phyloP scores from a whole-genome alignment of 2,888 invertebrate species.

The Caenorhabditis macrosperma region DNA sequence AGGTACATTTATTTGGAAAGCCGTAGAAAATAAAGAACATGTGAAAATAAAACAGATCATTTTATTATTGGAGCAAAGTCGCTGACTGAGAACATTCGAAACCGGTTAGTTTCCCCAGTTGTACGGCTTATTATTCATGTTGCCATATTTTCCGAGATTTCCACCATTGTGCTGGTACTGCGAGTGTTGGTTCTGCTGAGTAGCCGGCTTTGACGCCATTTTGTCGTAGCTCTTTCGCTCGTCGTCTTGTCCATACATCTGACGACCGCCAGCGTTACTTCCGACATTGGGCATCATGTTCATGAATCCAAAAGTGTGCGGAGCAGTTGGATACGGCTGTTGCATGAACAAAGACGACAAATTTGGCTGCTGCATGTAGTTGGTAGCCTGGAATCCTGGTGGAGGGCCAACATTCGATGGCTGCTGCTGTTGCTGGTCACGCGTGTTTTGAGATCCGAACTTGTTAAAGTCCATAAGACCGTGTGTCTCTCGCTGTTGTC shows the following conservation, averaged over 20 bases:
- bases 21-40: slow-evolving; percentile 61
- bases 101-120: slow-evolving; percentile 65
- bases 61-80: slow-evolving; percentile 64
- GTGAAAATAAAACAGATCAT: slow-evolving; percentile 63
- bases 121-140: slow-evolving; percentile 62
- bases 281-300: slow-evolving; percentile 67
- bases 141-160: slow-evolving; percentile 54
- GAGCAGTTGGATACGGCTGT: slow-evolving; percentile 53
- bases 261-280: slow-evolving; percentile 54
- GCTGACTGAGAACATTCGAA: slow-evolving; percentile 64
- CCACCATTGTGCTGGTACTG: slow-evolving; percentile 61
- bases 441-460: slow-evolving; percentile 57
- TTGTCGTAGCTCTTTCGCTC: slow-evolving; percentile 63
- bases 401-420: slow-evolving; percentile 69
- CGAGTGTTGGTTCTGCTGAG: slow-evolving; percentile 52
- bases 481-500: slow-evolving; percentile 63
- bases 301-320: slow-evolving; percentile 50
- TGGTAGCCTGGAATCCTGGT: slow-evolving; percentile 66
- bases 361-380: slow-evolving; percentile 63
- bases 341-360: slow-evolving; percentile 66
- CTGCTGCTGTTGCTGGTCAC: slow-evolving; percentile 65
- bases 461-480: slow-evolving; percentile 64
- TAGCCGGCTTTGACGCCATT: slow-evolving; percentile 55
- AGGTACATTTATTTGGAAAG: slow-evolving; percentile 65
- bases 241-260: slow-evolving; percentile 64